These are phyloP conservation scores for Drosophila limbata DNA, from an alignment of 2,888 invertebrate species.

Conservation along the genomic window DNA sequence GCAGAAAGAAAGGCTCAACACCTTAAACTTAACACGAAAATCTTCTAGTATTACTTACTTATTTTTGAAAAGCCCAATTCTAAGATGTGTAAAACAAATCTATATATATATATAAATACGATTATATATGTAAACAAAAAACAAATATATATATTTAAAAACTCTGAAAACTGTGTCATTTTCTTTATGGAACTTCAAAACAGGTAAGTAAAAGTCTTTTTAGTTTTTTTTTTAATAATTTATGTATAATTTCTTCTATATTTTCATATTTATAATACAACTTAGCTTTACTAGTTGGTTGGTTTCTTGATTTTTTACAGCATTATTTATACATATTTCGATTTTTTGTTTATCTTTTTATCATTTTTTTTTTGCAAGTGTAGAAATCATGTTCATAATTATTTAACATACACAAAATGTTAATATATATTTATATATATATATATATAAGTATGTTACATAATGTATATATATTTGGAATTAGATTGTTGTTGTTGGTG, in stretches of 20 bases:
- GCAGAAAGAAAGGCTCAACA: slow-evolving; percentile 24
- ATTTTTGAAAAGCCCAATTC: slow-evolving; percentile 48
- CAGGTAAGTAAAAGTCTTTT: slow-evolving; percentile 36
- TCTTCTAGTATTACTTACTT: slow-evolving; percentile 62
- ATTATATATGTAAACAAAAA: slow-evolving; percentile 56
- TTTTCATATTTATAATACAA: slow-evolving; percentile 81
- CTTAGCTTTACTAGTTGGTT: slow-evolving; percentile 68
- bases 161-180: background rate
- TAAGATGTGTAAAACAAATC: slow-evolving; percentile 65
- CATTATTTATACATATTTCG: slow-evolving; percentile 48
- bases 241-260: slow-evolving; percentile 81
- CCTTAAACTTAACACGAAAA: slow-evolving; percentile 44
- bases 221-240: slow-evolving; percentile 56
- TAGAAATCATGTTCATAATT: slow-evolving; percentile 53
- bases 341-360: slow-evolving; percentile 19
- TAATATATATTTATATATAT: slow-evolving; percentile 8
- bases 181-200: background rate
- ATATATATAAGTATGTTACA: slow-evolving; percentile 33
- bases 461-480: slow-evolving; percentile 52
- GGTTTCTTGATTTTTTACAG: slow-evolving; percentile 53
- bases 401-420: slow-evolving; percentile 58
- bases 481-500: slow-evolving; percentile 44
- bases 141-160: slow-evolving; percentile 33
- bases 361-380: slow-evolving; percentile 25
- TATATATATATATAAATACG: slow-evolving; percentile 40